Percentiles rank a stretch among this genome's conserved stretches.
These are phyloP conservation scores for Catalaphyllia jardinei DNA, from an alignment of 64 coral and sea anemone species.

Conservation along the genomic window DNA sequence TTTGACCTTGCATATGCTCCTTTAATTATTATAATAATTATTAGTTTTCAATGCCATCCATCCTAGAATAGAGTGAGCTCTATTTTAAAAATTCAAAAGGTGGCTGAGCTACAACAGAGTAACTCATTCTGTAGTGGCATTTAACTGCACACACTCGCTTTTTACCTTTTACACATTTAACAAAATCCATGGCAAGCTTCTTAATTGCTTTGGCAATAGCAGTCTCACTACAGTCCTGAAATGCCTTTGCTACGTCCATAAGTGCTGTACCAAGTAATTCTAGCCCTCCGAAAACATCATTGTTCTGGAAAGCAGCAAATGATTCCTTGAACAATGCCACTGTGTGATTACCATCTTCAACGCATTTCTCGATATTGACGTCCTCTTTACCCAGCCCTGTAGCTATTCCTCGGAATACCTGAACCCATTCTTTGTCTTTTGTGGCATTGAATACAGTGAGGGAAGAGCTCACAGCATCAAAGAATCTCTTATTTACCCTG, in stretches of 20 bases:
- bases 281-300: conserved; percentile 67
- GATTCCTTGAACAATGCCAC: conserved; percentile 68
- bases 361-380: conserved; percentile 79
- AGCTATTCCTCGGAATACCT: conserved; percentile 77
- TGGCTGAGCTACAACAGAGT: too few relatives aligned
- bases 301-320: conserved; percentile 80
- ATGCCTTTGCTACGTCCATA: conserved; percentile 73
- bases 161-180: conserved; percentile 76
- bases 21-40: too few relatives aligned
- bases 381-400: conserved; percentile 69
- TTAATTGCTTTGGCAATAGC: conserved; percentile 77
- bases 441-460: conserved; percentile 59
- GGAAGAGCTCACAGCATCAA: conserved; percentile 70
- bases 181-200: conserved; percentile 80
- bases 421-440: conserved; percentile 75
- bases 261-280: conserved; percentile 69
- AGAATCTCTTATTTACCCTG: conserved; percentile 77
- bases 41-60: too few relatives aligned
- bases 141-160: not conserved
- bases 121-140: too few relatives aligned
- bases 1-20: too few relatives aligned
- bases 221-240: conserved; percentile 77
- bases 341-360: conserved; percentile 81
- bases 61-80: too few relatives aligned
- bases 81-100: too few relatives aligned